Evolutionary conservation across 2,797 vertebrate species (phyloP).

Genomic region (Sebastes ruberrimus): DNA sequence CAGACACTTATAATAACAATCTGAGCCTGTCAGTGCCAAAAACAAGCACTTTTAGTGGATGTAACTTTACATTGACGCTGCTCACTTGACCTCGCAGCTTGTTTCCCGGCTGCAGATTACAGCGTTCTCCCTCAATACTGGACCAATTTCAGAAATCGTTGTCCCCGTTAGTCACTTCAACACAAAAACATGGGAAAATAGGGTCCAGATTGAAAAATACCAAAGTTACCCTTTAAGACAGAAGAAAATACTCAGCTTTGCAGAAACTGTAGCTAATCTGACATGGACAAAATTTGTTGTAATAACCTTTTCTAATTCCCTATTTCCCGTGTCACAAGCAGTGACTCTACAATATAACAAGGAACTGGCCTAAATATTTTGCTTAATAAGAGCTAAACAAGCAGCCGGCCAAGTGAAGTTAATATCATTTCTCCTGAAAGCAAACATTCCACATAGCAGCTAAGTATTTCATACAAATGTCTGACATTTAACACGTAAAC

Average conservation of each 20-base stretch:
- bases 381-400: slow-evolving; percentile 27
- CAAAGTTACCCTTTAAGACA: too few relatives aligned
- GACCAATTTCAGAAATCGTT: too few relatives aligned
- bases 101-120: too few relatives aligned
- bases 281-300: background rate
- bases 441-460: slow-evolving; percentile 57
- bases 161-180: too few relatives aligned
- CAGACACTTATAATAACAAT: too few relatives aligned
- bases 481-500: slow-evolving; percentile 52
- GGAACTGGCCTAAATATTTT: slow-evolving; percentile 34
- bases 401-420: slow-evolving; percentile 1
- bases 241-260: background rate
- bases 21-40: too few relatives aligned
- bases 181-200: too few relatives aligned
- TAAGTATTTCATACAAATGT: slow-evolving; percentile 58
- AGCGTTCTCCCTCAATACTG: too few relatives aligned
- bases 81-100: too few relatives aligned
- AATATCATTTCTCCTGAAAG: slow-evolving; percentile 32
- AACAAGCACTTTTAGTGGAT: too few relatives aligned
- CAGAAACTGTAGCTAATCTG: background rate
- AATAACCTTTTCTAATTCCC: slow-evolving; percentile 26
- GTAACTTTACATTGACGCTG: too few relatives aligned
- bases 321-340: slow-evolving; percentile 51
- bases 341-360: background rate
- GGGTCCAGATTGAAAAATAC: too few relatives aligned